Base-by-base conservation (phyloP, 2,888 invertebrate genomes). In the Hirtodrosophila confusa region DNA sequence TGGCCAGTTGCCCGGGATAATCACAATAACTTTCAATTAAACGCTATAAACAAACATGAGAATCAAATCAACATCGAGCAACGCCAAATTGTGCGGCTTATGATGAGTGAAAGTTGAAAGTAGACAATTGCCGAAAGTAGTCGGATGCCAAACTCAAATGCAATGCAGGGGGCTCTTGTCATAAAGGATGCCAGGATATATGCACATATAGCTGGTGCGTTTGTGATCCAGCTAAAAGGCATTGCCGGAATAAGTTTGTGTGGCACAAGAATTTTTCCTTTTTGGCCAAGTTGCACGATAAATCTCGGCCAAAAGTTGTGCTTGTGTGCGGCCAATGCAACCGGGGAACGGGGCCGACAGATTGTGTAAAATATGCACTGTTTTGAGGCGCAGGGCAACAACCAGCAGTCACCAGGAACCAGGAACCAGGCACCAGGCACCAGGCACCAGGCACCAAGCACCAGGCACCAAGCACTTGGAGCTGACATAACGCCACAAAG, bases 291-390 rank as follows among this genome's bases (percentile, higher is more conserved):
- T 80, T 73, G 70, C 61, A 68, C 78, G 63, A 86, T 82, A 84
- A 82, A 83, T 83, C 82, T 85, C 73, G 45, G 36, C 78, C 68
- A 61, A 86, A 87, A 87, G 69, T 83, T 74, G 70, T 62, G 60
- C 41, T 54, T 61, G 55, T 55, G 49, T 56, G 55, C 45, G 39
- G 8, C 12, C n/a, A 10, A 23, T 5, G 31, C 6, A n/a, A 44
- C 11, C 11, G 36, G 29, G 31, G 1, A 3, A 11, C 6, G 33
- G 23, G 4, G 36, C 49, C 55, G 67, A 61, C 49, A 73, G 69
- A 85, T 78, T 82, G 75, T 75, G 73, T 84, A 80, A 87, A 82
- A 78, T 82, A 80, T 75, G 82, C 82, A 85, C 64, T 69, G 67
- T 67, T 63, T 56, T 71, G 64, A 56, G 68, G 48, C 60, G 53